These are phyloP conservation scores for Silurus asotus DNA, from an alignment of 2,113 vertebrate genomes.

Conservation along the genomic window DNA sequence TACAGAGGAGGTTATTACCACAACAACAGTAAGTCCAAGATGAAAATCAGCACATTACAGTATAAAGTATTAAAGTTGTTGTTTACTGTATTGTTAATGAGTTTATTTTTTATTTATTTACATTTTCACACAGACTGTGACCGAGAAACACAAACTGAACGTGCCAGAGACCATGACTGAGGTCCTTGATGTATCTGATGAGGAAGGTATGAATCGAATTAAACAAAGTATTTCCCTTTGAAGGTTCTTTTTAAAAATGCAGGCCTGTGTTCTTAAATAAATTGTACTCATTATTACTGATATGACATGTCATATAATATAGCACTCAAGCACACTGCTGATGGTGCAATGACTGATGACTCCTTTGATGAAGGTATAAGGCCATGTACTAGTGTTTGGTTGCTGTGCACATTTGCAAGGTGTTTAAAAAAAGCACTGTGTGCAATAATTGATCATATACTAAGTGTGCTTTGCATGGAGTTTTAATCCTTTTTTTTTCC, in stretches of 20 bases:
- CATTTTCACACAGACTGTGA: slow-evolving; percentile 81
- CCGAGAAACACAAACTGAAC: slow-evolving; percentile 97
- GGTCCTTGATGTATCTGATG: slow-evolving; percentile 95
- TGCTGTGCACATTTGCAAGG: slow-evolving; percentile 9
- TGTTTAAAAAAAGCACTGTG: not conserved
- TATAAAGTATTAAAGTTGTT: not conserved
- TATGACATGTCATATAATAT: slow-evolving; percentile 50
- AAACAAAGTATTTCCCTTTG: not conserved
- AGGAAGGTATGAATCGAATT: slow-evolving; percentile 84
- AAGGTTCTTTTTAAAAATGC: not conserved
- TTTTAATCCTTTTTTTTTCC: not conserved
- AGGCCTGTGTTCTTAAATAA: not conserved
- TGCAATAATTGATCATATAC: not conserved
- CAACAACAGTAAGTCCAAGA: slow-evolving; percentile 84
- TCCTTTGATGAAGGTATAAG: slow-evolving; percentile 73
- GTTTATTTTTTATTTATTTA: not conserved
- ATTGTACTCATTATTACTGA: slow-evolving; percentile 10
- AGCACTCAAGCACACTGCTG: slow-evolving; percentile 78
- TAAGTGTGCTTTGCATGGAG: slow-evolving; percentile 5
- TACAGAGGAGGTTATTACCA: slow-evolving; percentile 94
- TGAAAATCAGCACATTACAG: not conserved
- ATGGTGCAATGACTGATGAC: slow-evolving; percentile 79
- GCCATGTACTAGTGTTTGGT: slow-evolving; percentile 4
- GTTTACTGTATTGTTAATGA: not conserved
- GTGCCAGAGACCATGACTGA: slow-evolving; percentile 99